Conservation (phyloP, 2,888 invertebrate species). For the Hedya salicella region DNA sequence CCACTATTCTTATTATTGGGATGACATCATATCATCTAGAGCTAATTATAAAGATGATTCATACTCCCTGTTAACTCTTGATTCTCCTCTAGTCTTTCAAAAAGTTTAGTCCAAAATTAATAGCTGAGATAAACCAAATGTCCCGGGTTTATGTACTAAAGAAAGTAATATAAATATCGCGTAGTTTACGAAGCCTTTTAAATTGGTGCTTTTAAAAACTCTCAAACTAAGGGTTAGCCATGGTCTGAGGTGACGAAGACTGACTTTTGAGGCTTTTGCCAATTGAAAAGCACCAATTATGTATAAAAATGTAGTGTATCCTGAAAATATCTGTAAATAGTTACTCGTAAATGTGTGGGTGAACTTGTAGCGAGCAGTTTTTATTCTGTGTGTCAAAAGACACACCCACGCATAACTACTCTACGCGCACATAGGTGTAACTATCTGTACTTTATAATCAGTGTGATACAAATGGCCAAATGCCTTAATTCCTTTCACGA, state of each 20-base stretch:
- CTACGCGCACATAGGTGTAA: too few species aligned
- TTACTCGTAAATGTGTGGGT: not conserved
- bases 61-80: too few species aligned
- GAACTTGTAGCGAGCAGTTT: not conserved
- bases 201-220: constrained; percentile 15
- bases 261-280: constrained; percentile 24
- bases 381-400: too few species aligned
- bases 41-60: too few species aligned
- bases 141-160: not conserved
- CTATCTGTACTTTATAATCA: too few species aligned
- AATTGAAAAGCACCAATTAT: constrained; percentile 11
- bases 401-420: too few species aligned
- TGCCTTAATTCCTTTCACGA: not conserved
- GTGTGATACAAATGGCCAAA: not conserved
- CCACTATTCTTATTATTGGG: too few species aligned
- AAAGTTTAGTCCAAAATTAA: not conserved
- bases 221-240: constrained; percentile 8
- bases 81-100: not conserved
- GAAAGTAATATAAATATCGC: not conserved
- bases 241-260: not conserved
- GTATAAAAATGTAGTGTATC: not conserved
- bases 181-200: constrained; percentile 4
- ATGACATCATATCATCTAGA: too few species aligned
- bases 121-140: not conserved
- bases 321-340: not conserved